A percentile compares a stretch with the other conserved stretches of the same genome.
Evolutionary conservation across 2,113 vertebrate genomes (phyloP).

Genomic region (Sinocyclocheilus grahami): DNA sequence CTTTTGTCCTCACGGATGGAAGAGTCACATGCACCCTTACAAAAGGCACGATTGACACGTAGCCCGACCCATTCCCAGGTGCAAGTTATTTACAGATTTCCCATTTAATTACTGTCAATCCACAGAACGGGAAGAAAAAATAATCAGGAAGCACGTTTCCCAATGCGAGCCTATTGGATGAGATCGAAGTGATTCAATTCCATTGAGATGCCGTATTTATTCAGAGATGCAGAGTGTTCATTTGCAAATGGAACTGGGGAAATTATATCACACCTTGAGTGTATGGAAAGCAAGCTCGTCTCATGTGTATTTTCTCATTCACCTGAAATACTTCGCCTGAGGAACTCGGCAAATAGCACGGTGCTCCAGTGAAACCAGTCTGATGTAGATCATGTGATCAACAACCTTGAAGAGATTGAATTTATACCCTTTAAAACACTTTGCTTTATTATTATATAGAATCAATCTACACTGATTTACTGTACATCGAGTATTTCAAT

Average conservation of each 20-base stretch:
- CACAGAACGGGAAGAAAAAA: conserved; percentile 48
- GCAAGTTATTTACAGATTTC: conserved; percentile 61
- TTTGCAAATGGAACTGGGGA: conserved; percentile 33
- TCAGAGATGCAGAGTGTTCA: conserved; percentile 44
- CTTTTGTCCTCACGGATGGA: conserved; percentile 43
- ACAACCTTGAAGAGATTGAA: background rate
- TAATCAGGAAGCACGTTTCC: conserved; percentile 60
- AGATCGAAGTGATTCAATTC: conserved; percentile 46
- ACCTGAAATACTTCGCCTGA: conserved; percentile 20
- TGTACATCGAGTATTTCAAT: background rate
- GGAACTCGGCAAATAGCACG: conserved; percentile 22
- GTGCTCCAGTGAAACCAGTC: background rate
- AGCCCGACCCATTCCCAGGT: conserved; percentile 49
- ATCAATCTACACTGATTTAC: conserved; percentile 16
- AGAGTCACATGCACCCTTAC: conserved; percentile 19
- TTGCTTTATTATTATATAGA: background rate
- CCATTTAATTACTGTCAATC: conserved; percentile 45
- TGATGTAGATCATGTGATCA: background rate
- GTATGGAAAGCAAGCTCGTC: conserved; percentile 17
- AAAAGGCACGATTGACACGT: background rate
- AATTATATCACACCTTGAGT: conserved; percentile 1
- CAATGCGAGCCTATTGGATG: conserved; percentile 25
- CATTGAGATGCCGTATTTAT: conserved; percentile 35
- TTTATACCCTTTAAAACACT: conserved; percentile 15
- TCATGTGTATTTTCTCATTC: conserved; percentile 19